A percentile compares a stretch with the other conserved stretches of the same genome.
Conservation (phyloP, 2,888 invertebrate genomes). For the Machimus rusticus region DNA sequence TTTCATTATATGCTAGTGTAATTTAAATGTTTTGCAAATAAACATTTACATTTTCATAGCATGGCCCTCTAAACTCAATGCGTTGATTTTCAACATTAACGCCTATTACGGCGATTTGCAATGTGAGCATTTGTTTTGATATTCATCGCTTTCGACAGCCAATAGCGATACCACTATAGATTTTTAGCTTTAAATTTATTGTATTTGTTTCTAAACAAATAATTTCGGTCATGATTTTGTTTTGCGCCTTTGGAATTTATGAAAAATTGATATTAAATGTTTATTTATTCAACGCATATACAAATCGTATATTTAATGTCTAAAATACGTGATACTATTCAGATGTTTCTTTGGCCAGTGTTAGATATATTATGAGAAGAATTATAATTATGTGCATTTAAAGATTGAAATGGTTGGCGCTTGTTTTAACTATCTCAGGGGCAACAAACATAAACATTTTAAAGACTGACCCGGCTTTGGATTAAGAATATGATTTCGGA, state of each 20-base stretch:
- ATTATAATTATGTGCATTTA: neutral
- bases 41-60: too few relatives aligned
- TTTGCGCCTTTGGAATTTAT: neutral
- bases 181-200: too few relatives aligned
- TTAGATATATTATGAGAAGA: neutral
- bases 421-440: slow-evolving; percentile 38
- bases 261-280: neutral
- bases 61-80: too few relatives aligned
- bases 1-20: neutral
- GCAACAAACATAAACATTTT: slow-evolving; percentile 32
- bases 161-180: too few relatives aligned
- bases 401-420: neutral
- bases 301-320: neutral
- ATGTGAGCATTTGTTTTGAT: too few relatives aligned
- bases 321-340: neutral
- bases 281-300: neutral
- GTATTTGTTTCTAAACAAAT: too few relatives aligned
- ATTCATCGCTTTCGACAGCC: too few relatives aligned
- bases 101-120: too few relatives aligned
- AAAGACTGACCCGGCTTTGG: slow-evolving; percentile 50
- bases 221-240: too few relatives aligned
- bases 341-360: slow-evolving; percentile 8
- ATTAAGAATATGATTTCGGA: slow-evolving; percentile 35
- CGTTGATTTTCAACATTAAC: too few relatives aligned
- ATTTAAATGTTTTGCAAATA: too few relatives aligned